These are phyloP conservation scores for Cerastis rubricosa DNA, from an alignment of 2,888 invertebrate genomes.

Conservation along the genomic window DNA sequence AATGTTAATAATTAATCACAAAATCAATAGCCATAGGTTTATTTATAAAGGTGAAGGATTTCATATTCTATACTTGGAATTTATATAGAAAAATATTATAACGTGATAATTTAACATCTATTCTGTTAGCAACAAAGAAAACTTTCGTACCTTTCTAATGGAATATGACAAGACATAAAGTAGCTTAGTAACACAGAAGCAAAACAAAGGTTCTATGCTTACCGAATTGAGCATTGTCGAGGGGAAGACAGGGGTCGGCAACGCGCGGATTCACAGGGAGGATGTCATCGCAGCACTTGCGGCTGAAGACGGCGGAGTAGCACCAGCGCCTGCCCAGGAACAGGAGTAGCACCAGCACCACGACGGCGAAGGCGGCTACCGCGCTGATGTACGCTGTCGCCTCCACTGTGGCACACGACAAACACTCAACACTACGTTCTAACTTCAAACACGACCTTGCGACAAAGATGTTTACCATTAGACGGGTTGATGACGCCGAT, in stretches of 20 bases:
- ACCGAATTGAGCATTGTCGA: conserved; percentile 88
- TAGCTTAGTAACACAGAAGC: conserved; percentile 65
- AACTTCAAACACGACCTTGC: conserved; percentile 50
- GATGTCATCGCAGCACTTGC: conserved; percentile 86
- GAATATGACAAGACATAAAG: conserved; percentile 56
- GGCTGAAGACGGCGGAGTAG: conserved; percentile 82
- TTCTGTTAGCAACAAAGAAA: conserved; percentile 65
- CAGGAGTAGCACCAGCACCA: conserved; percentile 95
- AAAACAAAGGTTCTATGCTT: conserved; percentile 68
- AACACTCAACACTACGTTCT: conserved; percentile 52
- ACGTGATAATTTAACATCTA: conserved; percentile 54
- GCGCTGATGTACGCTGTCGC: conserved; percentile 97
- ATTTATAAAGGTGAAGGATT: conserved; percentile 58
- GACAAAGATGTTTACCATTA: conserved; percentile 84
- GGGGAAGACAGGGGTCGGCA: conserved; percentile 80
- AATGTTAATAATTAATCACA: conserved; percentile 68
- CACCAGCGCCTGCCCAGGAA: conserved; percentile 95
- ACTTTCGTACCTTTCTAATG: conserved; percentile 51
- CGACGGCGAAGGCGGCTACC: conserved; percentile 95
- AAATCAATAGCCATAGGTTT: conserved; percentile 62
- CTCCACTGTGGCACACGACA: conserved; percentile 92
- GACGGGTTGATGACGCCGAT: conserved; percentile 83
- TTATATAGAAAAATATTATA: conserved; percentile 35
- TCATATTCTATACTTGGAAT: conserved; percentile 53
- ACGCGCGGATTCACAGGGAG: conserved; percentile 85